Conservation (phyloP, 1,140 invertebrate species). For the Lepidurus arcticus region DNA sequence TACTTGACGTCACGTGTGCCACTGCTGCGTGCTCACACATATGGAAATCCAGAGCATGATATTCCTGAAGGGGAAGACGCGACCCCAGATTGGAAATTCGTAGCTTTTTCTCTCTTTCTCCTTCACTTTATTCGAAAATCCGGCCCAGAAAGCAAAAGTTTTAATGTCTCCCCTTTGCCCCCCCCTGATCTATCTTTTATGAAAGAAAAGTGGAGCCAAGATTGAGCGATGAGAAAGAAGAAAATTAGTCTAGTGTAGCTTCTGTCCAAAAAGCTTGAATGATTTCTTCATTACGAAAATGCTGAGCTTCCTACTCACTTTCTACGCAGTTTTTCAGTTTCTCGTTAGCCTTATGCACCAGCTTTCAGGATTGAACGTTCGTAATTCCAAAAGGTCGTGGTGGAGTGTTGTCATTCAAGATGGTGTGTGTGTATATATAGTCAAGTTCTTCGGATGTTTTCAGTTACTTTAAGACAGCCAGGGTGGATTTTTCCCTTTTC, state of each 20-base stretch:
- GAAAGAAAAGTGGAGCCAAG: too few relatives aligned
- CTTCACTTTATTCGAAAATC: too few relatives aligned
- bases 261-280: too few relatives aligned
- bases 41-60: too few relatives aligned
- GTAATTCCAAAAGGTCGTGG: not conserved
- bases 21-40: not conserved
- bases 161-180: too few relatives aligned
- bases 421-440: not conserved
- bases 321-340: constrained; percentile 16
- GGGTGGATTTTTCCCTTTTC: not conserved
- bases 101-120: too few relatives aligned
- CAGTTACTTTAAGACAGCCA: not conserved
- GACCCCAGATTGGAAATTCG: too few relatives aligned
- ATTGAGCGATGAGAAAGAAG: too few relatives aligned
- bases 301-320: not conserved
- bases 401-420: not conserved
- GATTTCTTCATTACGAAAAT: not conserved
- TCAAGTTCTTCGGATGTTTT: not conserved
- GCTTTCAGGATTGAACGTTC: not conserved
- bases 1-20: not conserved
- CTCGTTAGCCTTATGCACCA: not conserved
- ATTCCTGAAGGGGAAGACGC: too few relatives aligned
- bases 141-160: too few relatives aligned
- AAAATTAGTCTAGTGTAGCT: too few relatives aligned
- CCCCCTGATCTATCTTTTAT: too few relatives aligned